Percentiles rank a stretch among this genome's conserved stretches.
These are phyloP conservation scores for Anas bahamensis DNA, from an alignment of 2,797 vertebrate species.

Conservation along the genomic window DNA sequence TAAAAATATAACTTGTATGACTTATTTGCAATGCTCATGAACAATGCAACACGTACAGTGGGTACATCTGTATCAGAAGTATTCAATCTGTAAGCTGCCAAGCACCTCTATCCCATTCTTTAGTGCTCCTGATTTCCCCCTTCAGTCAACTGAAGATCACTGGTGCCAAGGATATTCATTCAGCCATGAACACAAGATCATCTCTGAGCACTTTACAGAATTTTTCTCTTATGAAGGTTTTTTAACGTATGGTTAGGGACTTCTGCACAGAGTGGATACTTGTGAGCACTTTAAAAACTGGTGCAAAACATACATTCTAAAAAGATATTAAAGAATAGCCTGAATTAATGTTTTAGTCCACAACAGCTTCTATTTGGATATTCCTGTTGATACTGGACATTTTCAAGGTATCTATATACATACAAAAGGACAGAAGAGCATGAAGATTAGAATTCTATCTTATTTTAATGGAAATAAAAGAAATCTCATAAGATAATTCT, in stretches of 20 bases:
- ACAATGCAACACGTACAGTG: background rate
- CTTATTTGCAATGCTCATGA: slow-evolving; percentile 2
- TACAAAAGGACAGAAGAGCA: background rate
- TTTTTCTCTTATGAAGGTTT: slow-evolving; percentile 45
- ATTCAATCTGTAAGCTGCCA: background rate
- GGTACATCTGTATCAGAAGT: background rate
- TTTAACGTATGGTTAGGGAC: slow-evolving; percentile 23
- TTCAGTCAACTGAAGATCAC: slow-evolving; percentile 12
- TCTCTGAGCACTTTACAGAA: background rate
- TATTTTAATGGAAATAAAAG: slow-evolving; percentile 62
- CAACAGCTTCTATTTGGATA: background rate
- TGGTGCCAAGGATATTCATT: slow-evolving; percentile 50
- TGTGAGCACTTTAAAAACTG: background rate
- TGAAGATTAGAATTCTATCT: background rate
- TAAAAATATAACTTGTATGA: slow-evolving; percentile 12
- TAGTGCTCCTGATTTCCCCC: background rate
- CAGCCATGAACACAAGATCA: slow-evolving; percentile 21
- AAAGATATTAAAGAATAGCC: background rate
- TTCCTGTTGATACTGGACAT: background rate
- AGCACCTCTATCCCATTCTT: slow-evolving; percentile 24
- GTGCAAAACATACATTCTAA: background rate
- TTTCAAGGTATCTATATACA: background rate
- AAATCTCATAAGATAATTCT: background rate
- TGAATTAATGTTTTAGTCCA: background rate
- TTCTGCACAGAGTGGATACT: slow-evolving; percentile 37